A percentile compares a stretch with the other conserved stretches of the same genome.
Evolutionary conservation across 1,140 invertebrate species (phyloP).

Genomic region (Cyclargus thomasi): DNA sequence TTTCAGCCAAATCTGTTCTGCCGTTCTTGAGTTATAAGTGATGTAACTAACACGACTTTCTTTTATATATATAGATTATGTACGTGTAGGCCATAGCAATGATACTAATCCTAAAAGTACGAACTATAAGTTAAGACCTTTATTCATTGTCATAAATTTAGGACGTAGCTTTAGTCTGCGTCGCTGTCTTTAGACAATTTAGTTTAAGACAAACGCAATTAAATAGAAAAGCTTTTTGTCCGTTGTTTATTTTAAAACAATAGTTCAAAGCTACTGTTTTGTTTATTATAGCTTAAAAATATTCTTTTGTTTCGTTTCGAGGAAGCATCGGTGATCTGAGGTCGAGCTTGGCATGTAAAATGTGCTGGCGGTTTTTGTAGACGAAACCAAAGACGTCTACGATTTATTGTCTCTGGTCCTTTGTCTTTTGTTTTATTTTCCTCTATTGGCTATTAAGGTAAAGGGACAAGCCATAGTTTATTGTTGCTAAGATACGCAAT

Average conservation of each 20-base stretch:
- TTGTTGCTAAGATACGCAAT: too few relatives aligned
- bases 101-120: too few relatives aligned
- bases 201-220: neutral
- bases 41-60: too few relatives aligned
- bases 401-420: slow-evolving; percentile 43
- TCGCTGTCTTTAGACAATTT: too few relatives aligned
- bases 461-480: neutral
- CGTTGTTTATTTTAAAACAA: slow-evolving; percentile 19
- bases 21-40: too few relatives aligned
- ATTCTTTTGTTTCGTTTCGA: slow-evolving; percentile 56
- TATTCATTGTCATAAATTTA: too few relatives aligned
- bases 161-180: too few relatives aligned
- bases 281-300: slow-evolving; percentile 19
- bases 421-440: slow-evolving; percentile 20
- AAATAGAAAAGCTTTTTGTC: slow-evolving; percentile 3
- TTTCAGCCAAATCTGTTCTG: too few relatives aligned
- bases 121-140: too few relatives aligned
- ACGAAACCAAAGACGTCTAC: slow-evolving; percentile 36
- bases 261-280: slow-evolving; percentile 1
- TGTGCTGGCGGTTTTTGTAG: slow-evolving; percentile 38
- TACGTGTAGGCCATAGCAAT: too few relatives aligned
- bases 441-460: neutral
- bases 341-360: slow-evolving; percentile 51
- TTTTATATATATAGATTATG: too few relatives aligned
- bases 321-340: slow-evolving; percentile 46